Evolutionary conservation across 2,888 invertebrate species (phyloP).

Genomic region (Morpho helenor): DNA sequence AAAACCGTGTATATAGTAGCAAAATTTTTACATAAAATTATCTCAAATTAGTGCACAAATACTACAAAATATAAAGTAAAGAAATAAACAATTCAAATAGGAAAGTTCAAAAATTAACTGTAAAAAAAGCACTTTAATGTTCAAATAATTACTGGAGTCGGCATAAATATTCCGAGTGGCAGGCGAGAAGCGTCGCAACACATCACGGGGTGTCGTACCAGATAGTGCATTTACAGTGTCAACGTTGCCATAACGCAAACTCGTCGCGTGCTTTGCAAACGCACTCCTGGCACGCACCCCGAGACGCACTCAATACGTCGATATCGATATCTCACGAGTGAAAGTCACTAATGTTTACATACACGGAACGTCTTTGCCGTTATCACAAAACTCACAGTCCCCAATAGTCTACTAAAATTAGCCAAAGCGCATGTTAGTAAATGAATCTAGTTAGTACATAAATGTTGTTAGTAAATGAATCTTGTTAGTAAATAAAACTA

Average conservation of each 20-base stretch:
- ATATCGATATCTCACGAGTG: conserved; percentile 50
- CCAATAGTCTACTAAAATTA: conserved; percentile 15
- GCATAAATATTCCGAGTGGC: conserved; percentile 43
- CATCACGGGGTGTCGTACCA: conserved; percentile 97
- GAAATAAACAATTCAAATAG: conserved; percentile 22
- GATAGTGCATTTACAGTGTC: conserved; percentile 99
- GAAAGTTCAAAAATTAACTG: conserved; percentile 20
- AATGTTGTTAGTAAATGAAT: not conserved
- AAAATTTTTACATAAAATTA: conserved; percentile 3
- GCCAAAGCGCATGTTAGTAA: conserved; percentile 14
- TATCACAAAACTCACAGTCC: conserved; percentile 38
- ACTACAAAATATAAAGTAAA: conserved; percentile 30
- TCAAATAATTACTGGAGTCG: conserved; percentile 30
- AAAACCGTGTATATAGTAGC: conserved; percentile 1
- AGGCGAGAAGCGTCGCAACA: conserved; percentile 66
- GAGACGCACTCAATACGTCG: conserved; percentile 75
- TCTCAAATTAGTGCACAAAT: conserved; percentile 26
- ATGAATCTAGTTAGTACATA: not conserved
- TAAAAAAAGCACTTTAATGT: conserved; percentile 50
- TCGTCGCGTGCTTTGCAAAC: conserved; percentile 89
- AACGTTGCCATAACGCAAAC: conserved; percentile 73
- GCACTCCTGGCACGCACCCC: conserved; percentile 99
- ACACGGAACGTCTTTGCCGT: conserved; percentile 64
- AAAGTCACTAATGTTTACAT: conserved; percentile 64
- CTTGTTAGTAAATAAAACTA: too few relatives aligned